Evolutionary conservation across 2,888 invertebrate species (phyloP).

Genomic region (Chrysotoxum bicinctum): DNA sequence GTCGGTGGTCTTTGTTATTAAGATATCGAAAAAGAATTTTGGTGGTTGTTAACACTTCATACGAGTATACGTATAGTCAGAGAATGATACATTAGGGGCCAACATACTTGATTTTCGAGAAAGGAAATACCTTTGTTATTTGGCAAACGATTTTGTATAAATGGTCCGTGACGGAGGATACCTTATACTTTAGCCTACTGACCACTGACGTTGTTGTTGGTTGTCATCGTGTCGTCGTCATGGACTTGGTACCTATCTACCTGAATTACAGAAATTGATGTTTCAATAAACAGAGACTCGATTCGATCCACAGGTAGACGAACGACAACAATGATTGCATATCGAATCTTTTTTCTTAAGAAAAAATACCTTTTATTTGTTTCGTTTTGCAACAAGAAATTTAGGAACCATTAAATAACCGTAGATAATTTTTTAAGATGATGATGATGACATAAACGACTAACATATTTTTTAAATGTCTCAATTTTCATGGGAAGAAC

Average conservation of each 20-base stretch:
- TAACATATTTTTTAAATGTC: slow-evolving; percentile 14
- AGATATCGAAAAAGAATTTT: slow-evolving; percentile 75
- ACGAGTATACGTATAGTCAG: slow-evolving; percentile 4
- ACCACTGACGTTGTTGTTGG: neutral
- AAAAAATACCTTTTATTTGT: neutral
- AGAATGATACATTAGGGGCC: slow-evolving; percentile 62
- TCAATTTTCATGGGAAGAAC: slow-evolving; percentile 54
- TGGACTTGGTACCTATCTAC: slow-evolving; percentile 4
- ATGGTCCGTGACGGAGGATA: slow-evolving; percentile 29
- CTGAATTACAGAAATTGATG: slow-evolving; percentile 30
- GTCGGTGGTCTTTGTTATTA: slow-evolving; percentile 75
- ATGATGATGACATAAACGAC: slow-evolving; percentile 16
- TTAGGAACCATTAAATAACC: slow-evolving; percentile 34
- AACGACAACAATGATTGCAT: slow-evolving; percentile 10
- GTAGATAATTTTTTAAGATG: slow-evolving; percentile 41
- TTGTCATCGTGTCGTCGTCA: neutral
- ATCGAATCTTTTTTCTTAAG: slow-evolving; percentile 7
- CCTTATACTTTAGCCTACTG: neutral
- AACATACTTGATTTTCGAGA: neutral
- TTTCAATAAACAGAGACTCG: slow-evolving; percentile 23
- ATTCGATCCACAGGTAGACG: slow-evolving; percentile 50
- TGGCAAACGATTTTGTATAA: slow-evolving; percentile 14
- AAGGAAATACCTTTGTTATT: slow-evolving; percentile 22
- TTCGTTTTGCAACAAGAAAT: slow-evolving; percentile 7
- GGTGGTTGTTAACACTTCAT: slow-evolving; percentile 78